These are phyloP conservation scores for Aphaenogaster rudis DNA, from an alignment of 1,140 invertebrate genomes.

Conservation along the genomic window DNA sequence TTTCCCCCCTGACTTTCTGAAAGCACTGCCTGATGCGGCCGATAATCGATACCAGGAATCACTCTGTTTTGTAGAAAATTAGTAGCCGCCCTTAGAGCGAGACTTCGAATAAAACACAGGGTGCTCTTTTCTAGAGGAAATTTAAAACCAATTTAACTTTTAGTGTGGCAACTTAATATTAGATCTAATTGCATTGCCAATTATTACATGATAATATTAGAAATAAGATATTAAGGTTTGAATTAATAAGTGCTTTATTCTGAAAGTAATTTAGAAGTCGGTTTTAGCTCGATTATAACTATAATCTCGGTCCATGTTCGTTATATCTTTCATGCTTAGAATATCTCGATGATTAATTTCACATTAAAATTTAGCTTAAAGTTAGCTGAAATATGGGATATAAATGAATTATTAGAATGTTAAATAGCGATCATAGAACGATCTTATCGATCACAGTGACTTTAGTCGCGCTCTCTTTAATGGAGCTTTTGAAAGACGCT, in stretches of 20 bases:
- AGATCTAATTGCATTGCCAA: not conserved
- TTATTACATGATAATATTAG: not conserved
- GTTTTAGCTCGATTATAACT: not conserved
- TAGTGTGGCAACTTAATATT: not conserved
- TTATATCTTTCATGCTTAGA: not conserved
- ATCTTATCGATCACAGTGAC: not conserved
- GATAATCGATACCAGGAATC: conserved; percentile 69
- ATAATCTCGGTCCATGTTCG: not conserved
- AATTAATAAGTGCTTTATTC: not conserved
- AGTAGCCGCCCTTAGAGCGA: not conserved
- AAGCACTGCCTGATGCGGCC: conserved; percentile 15
- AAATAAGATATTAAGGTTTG: not conserved
- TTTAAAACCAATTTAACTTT: not conserved
- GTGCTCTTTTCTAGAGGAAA: not conserved
- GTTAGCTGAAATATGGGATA: not conserved
- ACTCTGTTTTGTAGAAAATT: conserved; percentile 38
- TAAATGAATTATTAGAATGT: not conserved
- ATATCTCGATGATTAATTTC: not conserved
- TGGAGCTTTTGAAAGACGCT: not conserved
- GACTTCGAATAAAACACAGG: not conserved
- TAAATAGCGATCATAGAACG: not conserved
- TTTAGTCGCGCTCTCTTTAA: not conserved
- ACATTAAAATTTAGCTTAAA: not conserved
- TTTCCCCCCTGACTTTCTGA: conserved; percentile 40
- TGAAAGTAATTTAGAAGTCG: not conserved